Conservation (phyloP, 2,113 vertebrate genomes). For the Anhinga rufa region DNA sequence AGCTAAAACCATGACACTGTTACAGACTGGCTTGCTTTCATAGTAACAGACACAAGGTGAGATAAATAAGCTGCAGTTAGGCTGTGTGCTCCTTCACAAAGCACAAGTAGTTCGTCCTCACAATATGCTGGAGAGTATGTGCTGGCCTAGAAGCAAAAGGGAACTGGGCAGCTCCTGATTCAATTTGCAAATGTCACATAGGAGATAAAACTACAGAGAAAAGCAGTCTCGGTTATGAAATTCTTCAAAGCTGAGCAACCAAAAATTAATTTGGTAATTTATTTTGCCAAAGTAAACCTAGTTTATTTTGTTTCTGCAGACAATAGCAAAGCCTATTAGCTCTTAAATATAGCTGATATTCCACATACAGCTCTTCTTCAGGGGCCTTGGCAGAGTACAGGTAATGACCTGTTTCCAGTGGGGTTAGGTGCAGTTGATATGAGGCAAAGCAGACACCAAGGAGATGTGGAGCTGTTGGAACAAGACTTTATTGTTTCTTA, state of each 20-base stretch:
- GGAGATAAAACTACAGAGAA: background rate
- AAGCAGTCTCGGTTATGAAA: background rate
- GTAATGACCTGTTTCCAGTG: background rate
- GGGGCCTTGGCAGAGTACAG: background rate
- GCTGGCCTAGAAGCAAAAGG: background rate
- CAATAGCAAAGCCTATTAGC: background rate
- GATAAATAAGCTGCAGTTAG: background rate
- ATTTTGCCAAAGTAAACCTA: no score
- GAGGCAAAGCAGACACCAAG: background rate
- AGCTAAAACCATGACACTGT: background rate
- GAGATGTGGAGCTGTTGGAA: background rate
- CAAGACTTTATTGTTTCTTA: background rate
- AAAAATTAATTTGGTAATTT: background rate
- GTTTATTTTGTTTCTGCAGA: background rate
- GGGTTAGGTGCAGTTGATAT: background rate
- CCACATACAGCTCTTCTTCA: background rate
- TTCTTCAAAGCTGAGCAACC: background rate
- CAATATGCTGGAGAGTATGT: background rate
- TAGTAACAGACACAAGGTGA: fast-evolving
- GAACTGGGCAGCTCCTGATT: background rate
- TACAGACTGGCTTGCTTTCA: background rate
- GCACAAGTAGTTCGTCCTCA: background rate
- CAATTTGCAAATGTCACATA: background rate
- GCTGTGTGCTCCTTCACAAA: fast-evolving
- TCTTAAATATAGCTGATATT: background rate